Conservation (phyloP, 2,797 vertebrate species). For the Semaprochilodus insignis region DNA sequence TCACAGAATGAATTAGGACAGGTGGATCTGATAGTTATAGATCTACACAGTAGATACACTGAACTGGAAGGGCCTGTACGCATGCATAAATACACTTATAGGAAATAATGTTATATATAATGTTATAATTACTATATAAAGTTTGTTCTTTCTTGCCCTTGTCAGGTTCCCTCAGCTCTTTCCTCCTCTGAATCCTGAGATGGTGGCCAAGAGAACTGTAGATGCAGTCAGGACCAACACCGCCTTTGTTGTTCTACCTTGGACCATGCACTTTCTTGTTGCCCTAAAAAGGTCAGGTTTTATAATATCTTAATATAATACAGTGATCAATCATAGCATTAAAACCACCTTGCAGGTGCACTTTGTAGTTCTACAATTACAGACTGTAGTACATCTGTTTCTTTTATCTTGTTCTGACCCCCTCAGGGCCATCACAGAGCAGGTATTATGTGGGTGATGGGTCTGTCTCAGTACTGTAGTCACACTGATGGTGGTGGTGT, state of each 20-base stretch:
- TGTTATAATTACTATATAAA: neutral
- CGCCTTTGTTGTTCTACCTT: slow-evolving; percentile 92
- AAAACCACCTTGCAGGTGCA: too few relatives aligned
- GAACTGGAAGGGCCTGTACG: too few relatives aligned
- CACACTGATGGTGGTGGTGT: too few relatives aligned
- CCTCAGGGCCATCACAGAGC: too few relatives aligned
- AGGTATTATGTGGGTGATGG: too few relatives aligned
- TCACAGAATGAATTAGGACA: neutral
- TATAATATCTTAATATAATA: neutral
- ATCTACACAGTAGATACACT: neutral
- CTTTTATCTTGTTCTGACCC: too few relatives aligned
- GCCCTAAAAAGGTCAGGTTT: slow-evolving; percentile 90
- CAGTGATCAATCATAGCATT: too few relatives aligned
- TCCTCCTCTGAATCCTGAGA: slow-evolving; percentile 93
- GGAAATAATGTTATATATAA: neutral
- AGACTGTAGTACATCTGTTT: too few relatives aligned
- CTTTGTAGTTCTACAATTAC: too few relatives aligned
- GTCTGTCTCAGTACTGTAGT: too few relatives aligned
- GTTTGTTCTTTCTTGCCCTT: slow-evolving; percentile 16
- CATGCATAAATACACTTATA: neutral
- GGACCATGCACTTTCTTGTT: slow-evolving; percentile 95
- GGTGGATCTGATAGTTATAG: neutral
- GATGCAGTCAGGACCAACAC: slow-evolving; percentile 91
- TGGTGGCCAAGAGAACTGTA: slow-evolving; percentile 92
- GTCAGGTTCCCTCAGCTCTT: slow-evolving; percentile 96